phyloP scores from a whole-genome alignment of 2,888 invertebrate species.

The Hypsopygia costalis region DNA sequence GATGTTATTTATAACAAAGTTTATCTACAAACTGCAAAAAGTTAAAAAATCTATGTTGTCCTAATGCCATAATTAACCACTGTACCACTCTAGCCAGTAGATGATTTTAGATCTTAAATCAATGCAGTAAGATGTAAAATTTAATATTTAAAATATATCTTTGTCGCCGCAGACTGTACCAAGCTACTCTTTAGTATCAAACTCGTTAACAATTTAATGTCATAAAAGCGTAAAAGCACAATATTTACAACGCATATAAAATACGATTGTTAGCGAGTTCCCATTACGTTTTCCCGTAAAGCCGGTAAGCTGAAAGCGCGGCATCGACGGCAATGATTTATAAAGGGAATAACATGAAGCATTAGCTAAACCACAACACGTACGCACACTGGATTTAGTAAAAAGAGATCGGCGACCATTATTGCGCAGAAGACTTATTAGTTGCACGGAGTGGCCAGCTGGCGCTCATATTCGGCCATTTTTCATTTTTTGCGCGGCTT shows the following conservation, averaged over 20 bases:
- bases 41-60: too few relatives aligned
- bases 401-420: conserved; percentile 49
- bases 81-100: too few relatives aligned
- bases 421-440: conserved; percentile 52
- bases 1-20: too few relatives aligned
- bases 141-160: neutral
- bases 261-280: conserved; percentile 32
- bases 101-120: too few relatives aligned
- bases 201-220: conserved; percentile 20
- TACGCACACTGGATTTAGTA: conserved; percentile 54
- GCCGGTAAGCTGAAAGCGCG: conserved; percentile 37
- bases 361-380: conserved; percentile 65
- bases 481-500: conserved; percentile 35
- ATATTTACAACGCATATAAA: conserved; percentile 36
- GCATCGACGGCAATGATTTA: conserved; percentile 70
- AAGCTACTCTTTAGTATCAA: conserved; percentile 11
- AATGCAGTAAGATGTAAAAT: conserved; percentile 10
- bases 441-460: conserved; percentile 26
- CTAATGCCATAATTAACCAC: too few relatives aligned
- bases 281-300: conserved; percentile 27
- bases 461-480: conserved; percentile 29
- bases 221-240: conserved; percentile 26
- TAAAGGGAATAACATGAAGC: conserved; percentile 57
- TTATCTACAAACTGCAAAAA: too few relatives aligned
- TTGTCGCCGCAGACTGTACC: too few relatives aligned